A percentile compares a stretch with the other conserved stretches of the same genome.
Evolutionary conservation across 1,140 invertebrate genomes (phyloP).

Genomic region (Calycopis cecrops): DNA sequence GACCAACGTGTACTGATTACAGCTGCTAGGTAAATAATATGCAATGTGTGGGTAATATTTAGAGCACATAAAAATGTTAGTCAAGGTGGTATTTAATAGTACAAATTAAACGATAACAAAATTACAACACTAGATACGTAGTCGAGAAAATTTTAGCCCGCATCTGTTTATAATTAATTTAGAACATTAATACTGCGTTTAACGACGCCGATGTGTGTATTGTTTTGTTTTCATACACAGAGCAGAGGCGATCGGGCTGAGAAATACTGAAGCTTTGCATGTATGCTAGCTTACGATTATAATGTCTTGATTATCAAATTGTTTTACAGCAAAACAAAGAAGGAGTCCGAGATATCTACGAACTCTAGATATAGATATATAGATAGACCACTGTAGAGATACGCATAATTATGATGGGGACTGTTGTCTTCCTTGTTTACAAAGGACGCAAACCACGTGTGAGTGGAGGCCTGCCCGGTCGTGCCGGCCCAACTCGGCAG

Average conservation of each 20-base stretch:
- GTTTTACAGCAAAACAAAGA: too few relatives aligned
- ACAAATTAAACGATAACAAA: constrained; percentile 57
- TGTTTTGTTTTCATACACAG: constrained; percentile 55
- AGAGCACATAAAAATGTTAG: constrained; percentile 18
- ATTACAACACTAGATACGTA: constrained; percentile 39
- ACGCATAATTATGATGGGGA: too few relatives aligned
- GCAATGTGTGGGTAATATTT: too few relatives aligned
- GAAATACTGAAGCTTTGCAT: neutral
- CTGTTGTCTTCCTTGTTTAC: too few relatives aligned
- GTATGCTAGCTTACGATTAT: neutral
- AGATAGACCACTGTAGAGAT: too few relatives aligned
- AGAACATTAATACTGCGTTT: constrained; percentile 53
- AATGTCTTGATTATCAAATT: constrained; percentile 25
- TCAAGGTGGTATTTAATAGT: constrained; percentile 34
- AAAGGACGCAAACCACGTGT: too few relatives aligned
- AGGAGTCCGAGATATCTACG: too few relatives aligned
- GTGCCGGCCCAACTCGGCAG: too few relatives aligned
- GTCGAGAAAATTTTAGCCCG: constrained; percentile 39
- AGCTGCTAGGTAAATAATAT: too few relatives aligned
- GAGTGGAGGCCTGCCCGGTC: too few relatives aligned
- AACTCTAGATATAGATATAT: too few relatives aligned
- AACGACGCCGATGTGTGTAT: constrained; percentile 42
- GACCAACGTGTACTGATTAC: too few relatives aligned
- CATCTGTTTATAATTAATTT: constrained; percentile 67
- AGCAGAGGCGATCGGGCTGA: constrained; percentile 1